A percentile compares a stretch with the other conserved stretches of the same genome.
These are phyloP conservation scores for Dorcus parallelipipedus DNA, from an alignment of 2,888 invertebrate species.

Conservation along the genomic window DNA sequence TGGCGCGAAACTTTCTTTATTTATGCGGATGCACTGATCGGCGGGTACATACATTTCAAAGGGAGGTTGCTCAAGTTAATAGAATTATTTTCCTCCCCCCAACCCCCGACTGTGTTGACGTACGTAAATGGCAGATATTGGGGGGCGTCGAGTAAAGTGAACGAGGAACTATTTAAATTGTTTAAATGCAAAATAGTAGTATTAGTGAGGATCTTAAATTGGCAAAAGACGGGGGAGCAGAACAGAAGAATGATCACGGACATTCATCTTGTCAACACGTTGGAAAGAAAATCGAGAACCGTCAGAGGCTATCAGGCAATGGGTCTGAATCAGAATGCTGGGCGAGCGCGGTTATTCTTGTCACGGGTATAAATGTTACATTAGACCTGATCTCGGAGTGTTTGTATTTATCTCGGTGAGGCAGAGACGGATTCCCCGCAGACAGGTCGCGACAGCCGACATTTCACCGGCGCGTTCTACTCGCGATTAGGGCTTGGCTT, in stretches of 20 bases:
- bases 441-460: slow-evolving; percentile 31
- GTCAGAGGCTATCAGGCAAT: slow-evolving; percentile 33
- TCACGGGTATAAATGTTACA: slow-evolving; percentile 39
- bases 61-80: too few species aligned
- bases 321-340: slow-evolving; percentile 34
- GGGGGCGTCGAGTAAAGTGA: not conserved
- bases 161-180: slow-evolving; percentile 31
- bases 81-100: too few species aligned
- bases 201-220: slow-evolving; percentile 5
- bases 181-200: slow-evolving; percentile 41
- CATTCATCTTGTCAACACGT: slow-evolving; percentile 42
- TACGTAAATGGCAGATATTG: too few species aligned
- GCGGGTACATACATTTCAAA: too few species aligned
- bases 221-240: slow-evolving; percentile 26
- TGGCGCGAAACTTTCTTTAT: too few species aligned
- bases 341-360: slow-evolving; percentile 32
- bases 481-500: slow-evolving; percentile 18
- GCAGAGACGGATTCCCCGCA: slow-evolving; percentile 33
- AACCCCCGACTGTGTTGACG: too few species aligned
- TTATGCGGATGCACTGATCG: too few species aligned
- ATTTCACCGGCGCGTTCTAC: slow-evolving; percentile 28
- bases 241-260: slow-evolving; percentile 38
- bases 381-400: slow-evolving; percentile 38
- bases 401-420: slow-evolving; percentile 37
- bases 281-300: slow-evolving; percentile 29